phyloP scores from a whole-genome alignment of 2,888 invertebrate genomes.

The Agriopis leucophaearia region DNA sequence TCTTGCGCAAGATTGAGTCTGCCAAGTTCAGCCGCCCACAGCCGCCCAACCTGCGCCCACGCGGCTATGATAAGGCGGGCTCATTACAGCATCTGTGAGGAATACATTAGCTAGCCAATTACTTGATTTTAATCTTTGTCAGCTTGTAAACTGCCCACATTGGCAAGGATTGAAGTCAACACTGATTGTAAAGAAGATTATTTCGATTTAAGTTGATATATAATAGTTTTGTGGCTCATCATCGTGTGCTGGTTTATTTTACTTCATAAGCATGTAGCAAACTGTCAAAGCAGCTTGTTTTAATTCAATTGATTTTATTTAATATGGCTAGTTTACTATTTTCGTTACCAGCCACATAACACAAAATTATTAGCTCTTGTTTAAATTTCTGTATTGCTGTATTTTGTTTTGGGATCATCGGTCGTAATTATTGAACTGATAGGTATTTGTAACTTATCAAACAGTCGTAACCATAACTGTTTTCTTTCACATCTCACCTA shows the following conservation, averaged over 20 bases:
- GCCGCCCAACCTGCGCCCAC: conserved; percentile 70
- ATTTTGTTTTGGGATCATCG: not conserved
- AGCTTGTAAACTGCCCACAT: conserved; percentile 31
- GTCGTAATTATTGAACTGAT: too few species aligned
- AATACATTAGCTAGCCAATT: conserved; percentile 38
- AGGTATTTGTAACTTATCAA: not conserved
- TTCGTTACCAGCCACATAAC: not conserved
- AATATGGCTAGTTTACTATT: not conserved
- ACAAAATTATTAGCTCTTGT: not conserved
- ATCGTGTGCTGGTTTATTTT: not conserved
- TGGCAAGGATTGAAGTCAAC: conserved; percentile 31
- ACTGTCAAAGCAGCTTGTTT: too few species aligned
- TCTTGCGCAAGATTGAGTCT: conserved; percentile 67
- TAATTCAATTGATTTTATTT: too few species aligned
- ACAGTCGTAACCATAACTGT: conserved; percentile 24
- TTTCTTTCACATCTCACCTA: conserved; percentile 46
- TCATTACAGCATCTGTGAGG: conserved; percentile 51
- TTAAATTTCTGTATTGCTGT: not conserved
- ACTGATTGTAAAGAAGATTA: not conserved
- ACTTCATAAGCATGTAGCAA: too few species aligned
- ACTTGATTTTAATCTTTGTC: conserved; percentile 34
- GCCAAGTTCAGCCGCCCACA: conserved; percentile 79
- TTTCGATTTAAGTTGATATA: too few species aligned
- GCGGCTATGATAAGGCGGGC: conserved; percentile 55
- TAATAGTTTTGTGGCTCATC: too few species aligned